phyloP scores from a whole-genome alignment of 2,797 vertebrate genomes.

The Myotis vivesi region DNA sequence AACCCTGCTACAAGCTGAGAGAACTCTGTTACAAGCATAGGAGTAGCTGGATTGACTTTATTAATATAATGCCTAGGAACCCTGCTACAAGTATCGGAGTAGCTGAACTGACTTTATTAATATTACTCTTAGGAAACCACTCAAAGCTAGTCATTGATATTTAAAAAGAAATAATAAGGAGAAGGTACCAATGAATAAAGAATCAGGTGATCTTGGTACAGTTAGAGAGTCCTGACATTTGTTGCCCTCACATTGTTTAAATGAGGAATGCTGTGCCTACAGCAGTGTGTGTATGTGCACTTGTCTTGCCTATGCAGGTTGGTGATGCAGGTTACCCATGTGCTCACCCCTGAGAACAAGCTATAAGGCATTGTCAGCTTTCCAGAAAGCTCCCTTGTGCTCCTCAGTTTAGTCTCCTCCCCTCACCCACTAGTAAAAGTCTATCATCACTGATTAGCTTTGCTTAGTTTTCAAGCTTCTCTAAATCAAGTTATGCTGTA shows the following conservation, averaged over 20 bases:
- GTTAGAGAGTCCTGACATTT: not conserved
- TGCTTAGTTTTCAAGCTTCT: not conserved
- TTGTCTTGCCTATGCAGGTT: not conserved
- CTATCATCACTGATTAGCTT: not conserved
- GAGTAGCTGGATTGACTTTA: not conserved
- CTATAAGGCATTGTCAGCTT: not conserved
- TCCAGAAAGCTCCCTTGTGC: too few relatives aligned
- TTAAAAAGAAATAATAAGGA: constrained; percentile 15
- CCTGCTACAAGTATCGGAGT: not conserved
- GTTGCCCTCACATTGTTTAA: not conserved
- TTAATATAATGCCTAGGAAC: not conserved
- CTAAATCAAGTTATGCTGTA: not conserved
- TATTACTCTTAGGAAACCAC: not conserved
- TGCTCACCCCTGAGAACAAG: not conserved
- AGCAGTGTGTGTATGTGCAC: too few relatives aligned
- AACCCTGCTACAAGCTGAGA: not conserved
- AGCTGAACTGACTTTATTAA: not conserved
- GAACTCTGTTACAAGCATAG: not conserved
- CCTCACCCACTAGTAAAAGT: not conserved
- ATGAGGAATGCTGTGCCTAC: not conserved
- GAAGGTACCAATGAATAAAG: not conserved
- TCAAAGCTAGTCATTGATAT: not conserved
- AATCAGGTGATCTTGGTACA: not conserved
- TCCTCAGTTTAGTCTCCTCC: accelerated
- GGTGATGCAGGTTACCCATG: not conserved